Evolutionary conservation across 2,888 invertebrate species (phyloP), one percentile per base, ranked within the genome.

Genomic region (Scrobipalpa atriplicella): DNA sequence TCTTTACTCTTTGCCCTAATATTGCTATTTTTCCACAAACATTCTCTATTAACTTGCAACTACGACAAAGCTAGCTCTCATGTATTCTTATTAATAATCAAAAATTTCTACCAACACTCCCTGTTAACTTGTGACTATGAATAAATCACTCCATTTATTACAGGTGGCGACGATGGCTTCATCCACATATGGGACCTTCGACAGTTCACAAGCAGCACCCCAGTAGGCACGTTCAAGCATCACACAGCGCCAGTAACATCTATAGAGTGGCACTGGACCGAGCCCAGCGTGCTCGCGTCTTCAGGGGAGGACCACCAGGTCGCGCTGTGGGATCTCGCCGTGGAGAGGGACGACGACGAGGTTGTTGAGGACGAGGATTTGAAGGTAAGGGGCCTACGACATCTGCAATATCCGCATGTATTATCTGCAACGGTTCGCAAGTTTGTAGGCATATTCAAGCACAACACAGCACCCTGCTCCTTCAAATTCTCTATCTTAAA

Each of bases 171-270:
- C 87, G 99, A 99, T 90, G 99, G 98, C 3, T 94, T 96, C 66
- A 90, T 99, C 39, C 97, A 98, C 82, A 95, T 99, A 65, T 99
- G 99, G 99, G 99, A 99, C 85, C 93, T 99, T 68, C 94, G 99
- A 67, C 95, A 96, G 75, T 97, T 99, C 75, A 94, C 95, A 72
- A 94, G 93, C 38, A 93, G 95, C 89, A 95, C 94, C 61, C 96
- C 99, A 6, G 96, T 99, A 3, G 99, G 98, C 0, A 95, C 96
- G 41, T 99, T 99, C 84, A 99, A 99, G 84, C 98, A 99, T 83
- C 99, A 99, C 86, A 96, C 96, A 2, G 96, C 95, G 58, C 97
- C 99, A 1, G 95, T 99, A 66, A 99, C 98, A 0, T 98, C 99
- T 0, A 96, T 99, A 6, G 98, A 99, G 86, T 99, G 99, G 99